Percentiles rank a stretch among this genome's conserved stretches.
These are phyloP conservation scores for Myiothlypis coronata DNA, from an alignment of 2,797 vertebrate species.

Conservation along the genomic window DNA sequence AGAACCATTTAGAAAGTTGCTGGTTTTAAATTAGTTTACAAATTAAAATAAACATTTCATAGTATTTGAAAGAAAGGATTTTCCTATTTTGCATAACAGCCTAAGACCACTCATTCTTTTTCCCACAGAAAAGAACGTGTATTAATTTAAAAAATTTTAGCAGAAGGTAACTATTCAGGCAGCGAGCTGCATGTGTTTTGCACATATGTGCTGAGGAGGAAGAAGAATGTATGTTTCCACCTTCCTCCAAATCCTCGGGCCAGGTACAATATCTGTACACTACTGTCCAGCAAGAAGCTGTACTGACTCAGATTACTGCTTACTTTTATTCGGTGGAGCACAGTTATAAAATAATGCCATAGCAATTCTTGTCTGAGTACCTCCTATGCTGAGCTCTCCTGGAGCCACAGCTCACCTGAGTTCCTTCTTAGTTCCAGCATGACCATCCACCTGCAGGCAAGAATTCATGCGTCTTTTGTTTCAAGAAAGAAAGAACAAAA, in stretches of 20 bases:
- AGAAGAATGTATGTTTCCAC: neutral
- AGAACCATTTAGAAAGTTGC: neutral
- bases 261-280: rapidly evolving
- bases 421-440: neutral
- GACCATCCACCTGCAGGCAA: neutral
- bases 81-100: neutral
- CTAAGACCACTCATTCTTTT: neutral
- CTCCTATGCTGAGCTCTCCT: neutral
- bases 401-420: neutral
- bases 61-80: neutral
- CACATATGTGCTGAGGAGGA: neutral
- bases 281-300: neutral
- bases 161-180: neutral
- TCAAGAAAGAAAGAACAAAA: neutral
- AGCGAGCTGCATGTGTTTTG: neutral
- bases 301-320: neutral
- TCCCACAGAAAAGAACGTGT: neutral
- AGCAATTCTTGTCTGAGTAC: neutral
- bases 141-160: neutral
- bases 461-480: neutral
- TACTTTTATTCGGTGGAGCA: neutral
- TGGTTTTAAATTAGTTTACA: neutral
- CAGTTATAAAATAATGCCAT: neutral
- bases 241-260: neutral
- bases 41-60: neutral